Conservation (phyloP, 2,113 vertebrate genomes). For the Uria lomvia region DNA sequence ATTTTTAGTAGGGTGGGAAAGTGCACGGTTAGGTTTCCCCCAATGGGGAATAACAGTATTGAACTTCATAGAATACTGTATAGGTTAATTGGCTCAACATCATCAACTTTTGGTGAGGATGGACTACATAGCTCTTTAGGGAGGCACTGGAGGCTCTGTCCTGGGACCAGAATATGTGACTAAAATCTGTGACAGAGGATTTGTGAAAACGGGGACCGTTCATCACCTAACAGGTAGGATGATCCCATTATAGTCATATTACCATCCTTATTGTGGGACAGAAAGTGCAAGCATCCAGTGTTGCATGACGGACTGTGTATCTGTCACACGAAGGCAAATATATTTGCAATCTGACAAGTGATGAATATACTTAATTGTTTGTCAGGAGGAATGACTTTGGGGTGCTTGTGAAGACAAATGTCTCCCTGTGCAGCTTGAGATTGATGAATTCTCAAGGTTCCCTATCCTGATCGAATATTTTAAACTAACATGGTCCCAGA, state of each 20-base stretch:
- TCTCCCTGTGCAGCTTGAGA: background rate
- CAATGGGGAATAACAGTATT: background rate
- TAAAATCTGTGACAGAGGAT: background rate
- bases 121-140: background rate
- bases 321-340: background rate
- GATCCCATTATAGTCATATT: background rate
- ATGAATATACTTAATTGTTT: background rate
- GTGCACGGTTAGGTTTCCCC: background rate
- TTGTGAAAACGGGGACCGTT: rapidly evolving
- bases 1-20: background rate
- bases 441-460: background rate
- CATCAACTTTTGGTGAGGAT: background rate
- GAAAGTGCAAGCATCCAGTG: background rate
- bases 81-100: background rate
- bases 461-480: background rate
- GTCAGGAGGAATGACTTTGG: background rate
- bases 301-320: background rate
- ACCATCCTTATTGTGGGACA: background rate
- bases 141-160: background rate
- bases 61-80: background rate
- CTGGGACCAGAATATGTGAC: background rate
- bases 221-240: background rate
- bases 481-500: background rate
- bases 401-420: background rate
- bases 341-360: background rate